Base-by-base conservation (phyloP, 2,113 vertebrate genomes). In the human (Homo sapiens) region DNA sequence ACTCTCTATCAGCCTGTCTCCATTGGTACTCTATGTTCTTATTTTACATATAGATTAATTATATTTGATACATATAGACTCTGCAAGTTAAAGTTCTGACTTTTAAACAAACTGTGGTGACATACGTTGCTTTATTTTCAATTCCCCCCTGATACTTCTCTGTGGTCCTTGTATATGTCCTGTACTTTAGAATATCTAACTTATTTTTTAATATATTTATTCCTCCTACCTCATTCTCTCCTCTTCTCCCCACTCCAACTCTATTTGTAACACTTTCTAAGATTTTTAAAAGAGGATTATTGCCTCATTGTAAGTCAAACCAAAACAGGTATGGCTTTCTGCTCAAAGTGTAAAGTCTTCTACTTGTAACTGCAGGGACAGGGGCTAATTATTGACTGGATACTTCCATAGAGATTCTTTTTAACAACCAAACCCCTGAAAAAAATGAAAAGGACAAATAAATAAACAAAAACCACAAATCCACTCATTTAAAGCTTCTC, bases 41-140 rank as follows among this genome's bases (percentile, higher is more conserved):
- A 57, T 9, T 97, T 96, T 75, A 97, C 79, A 38, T 64, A 59
- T 7, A 92, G 27, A 94, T 93, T 97, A 88, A 96, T 98, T 98
- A 97, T 97, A 94, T 48, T 48, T 78, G 90, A 97, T 95, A 76
- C 79, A 18, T 89, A 35, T 6, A 40, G 32, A 59, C 27, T 57
- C 73, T 89, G 57, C 45, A 92, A 88, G 18, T 90, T 85, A 90
- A 93, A 97, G 1, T 10, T 88, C 25, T 93, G 27, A 11, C 4
- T 94, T 6, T 68, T 76, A 92, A 86, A 91, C 97, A 48, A 94
- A 50, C 22, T 8, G 0, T 92, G 22, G 4, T 88, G 1, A 95
- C 23, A 70, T 72, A 30, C 7, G 72, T 94, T 32, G 5, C 22
- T 84, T 98, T 66, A 70, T 90, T 96, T 90, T 12, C 43, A 68